Base-by-base conservation (phyloP, 2,113 vertebrate species). In the Oreochromis tanganicae region DNA sequence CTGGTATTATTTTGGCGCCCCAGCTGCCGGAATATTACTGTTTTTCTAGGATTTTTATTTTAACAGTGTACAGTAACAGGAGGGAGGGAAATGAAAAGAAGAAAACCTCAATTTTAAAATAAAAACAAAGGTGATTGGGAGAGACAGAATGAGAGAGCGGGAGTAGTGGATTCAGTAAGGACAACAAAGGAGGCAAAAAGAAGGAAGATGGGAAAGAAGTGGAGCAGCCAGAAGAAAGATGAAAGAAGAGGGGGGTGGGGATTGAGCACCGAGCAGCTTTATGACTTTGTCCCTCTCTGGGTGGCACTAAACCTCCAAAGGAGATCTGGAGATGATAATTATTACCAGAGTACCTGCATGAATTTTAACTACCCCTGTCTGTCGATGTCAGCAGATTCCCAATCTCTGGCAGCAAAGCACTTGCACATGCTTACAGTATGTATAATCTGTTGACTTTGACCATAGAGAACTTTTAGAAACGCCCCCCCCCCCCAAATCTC, bases 321-420 rank as follows among this genome's bases (percentile, higher is more conserved):
- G 48, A 90, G 73, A 66, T 78, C 59, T 85, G 73, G 5, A 85
- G 66, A 84, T 80, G 59, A 87, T 92, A 86, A 92, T 91, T 88
- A 91, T 80, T 27, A 84, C 54, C 81, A 3, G 80, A 83, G 83
- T 73, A 73, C 38, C 63, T 56, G 79, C 17, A 71, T 87, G 88
- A 82, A 91, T 91, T 90, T 86, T 75, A 89, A 91, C 71, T 38
- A 86, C 66, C 82, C 32, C 38, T 38, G 38, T 85, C 81, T 43
- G n/a, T 75, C 1, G 10, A 14, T 79, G 32, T 92, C 83, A 90
- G 87, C 89, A 89, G 50, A 89, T 88, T 90, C 46, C 10, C 5
- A 8, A 61, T 11, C 43, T 57, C 61, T 57, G 29, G 71, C 68
- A 48, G 21, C 4, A 71, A 86, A 85, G 81, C 21, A 55, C 16